Percentiles rank a stretch among this genome's conserved stretches.
phyloP scores from a whole-genome alignment of 2,888 invertebrate genomes.

The Papilio gigon region DNA sequence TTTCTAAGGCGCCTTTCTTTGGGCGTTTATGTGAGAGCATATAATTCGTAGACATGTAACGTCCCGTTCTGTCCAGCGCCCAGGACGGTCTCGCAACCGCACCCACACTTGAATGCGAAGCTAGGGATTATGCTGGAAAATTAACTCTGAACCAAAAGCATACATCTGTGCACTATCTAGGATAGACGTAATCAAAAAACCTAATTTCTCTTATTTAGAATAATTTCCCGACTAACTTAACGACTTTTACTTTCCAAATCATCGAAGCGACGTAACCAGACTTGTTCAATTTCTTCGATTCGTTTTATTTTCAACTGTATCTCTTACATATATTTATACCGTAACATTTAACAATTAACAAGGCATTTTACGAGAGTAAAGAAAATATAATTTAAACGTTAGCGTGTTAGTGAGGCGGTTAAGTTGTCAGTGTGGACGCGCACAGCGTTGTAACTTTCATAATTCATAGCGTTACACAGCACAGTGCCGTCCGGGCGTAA shows the following conservation, averaged over 20 bases:
- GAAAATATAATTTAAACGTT: neutral
- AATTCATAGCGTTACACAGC: neutral
- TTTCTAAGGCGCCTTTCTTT: too few species aligned
- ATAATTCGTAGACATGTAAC: too few species aligned
- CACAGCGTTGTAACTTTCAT: constrained; percentile 8
- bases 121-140: too few species aligned
- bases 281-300: neutral
- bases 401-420: constrained; percentile 4
- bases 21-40: too few species aligned
- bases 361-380: neutral
- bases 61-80: too few species aligned
- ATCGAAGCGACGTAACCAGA: neutral
- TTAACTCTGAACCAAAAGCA: too few species aligned
- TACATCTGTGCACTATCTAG: too few species aligned
- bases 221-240: neutral
- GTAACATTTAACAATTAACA: neutral
- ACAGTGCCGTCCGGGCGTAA: neutral
- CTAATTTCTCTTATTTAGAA: neutral
- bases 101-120: too few species aligned
- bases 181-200: too few species aligned
- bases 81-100: too few species aligned
- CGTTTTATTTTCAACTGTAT: neutral
- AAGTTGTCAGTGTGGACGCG: neutral
- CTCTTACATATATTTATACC: neutral
- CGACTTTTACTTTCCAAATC: constrained; percentile 6